Evolutionary conservation across 2,888 invertebrate species (phyloP).

Genomic region (Coleophora flavipennella): DNA sequence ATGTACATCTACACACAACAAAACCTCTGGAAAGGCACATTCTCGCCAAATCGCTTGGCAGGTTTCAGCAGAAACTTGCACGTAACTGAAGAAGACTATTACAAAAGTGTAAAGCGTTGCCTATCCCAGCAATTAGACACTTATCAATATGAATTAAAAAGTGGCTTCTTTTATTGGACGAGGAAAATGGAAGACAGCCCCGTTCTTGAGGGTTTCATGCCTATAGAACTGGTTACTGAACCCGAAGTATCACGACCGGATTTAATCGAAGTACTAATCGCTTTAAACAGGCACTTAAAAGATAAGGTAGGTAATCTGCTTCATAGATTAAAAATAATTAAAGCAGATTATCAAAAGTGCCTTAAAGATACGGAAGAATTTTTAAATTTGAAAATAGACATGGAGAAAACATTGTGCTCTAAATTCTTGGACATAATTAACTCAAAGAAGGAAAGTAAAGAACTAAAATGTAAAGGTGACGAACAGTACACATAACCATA

Average conservation of each 20-base stretch:
- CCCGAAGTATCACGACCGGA: constrained; percentile 28
- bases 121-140: constrained; percentile 32
- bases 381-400: constrained; percentile 46
- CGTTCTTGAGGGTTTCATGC: constrained; percentile 48
- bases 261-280: constrained; percentile 38
- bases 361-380: constrained; percentile 49
- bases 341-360: constrained; percentile 39
- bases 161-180: constrained; percentile 56
- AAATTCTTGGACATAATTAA: constrained; percentile 39
- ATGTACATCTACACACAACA: constrained; percentile 36
- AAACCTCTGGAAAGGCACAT: constrained; percentile 42
- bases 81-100: constrained; percentile 33
- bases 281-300: constrained; percentile 36
- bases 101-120: constrained; percentile 28
- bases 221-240: constrained; percentile 34
- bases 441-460: constrained; percentile 19
- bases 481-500: no score
- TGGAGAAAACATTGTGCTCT: constrained; percentile 45
- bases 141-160: constrained; percentile 44
- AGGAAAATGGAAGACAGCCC: constrained; percentile 26
- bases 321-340: constrained; percentile 25
- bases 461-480: no score
- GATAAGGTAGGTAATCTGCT: constrained; percentile 26
- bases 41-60: constrained; percentile 38
- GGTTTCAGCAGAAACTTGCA: constrained; percentile 46